phyloP scores from a whole-genome alignment of 2,888 invertebrate species.

The Gymnosoma rotundatum region DNA sequence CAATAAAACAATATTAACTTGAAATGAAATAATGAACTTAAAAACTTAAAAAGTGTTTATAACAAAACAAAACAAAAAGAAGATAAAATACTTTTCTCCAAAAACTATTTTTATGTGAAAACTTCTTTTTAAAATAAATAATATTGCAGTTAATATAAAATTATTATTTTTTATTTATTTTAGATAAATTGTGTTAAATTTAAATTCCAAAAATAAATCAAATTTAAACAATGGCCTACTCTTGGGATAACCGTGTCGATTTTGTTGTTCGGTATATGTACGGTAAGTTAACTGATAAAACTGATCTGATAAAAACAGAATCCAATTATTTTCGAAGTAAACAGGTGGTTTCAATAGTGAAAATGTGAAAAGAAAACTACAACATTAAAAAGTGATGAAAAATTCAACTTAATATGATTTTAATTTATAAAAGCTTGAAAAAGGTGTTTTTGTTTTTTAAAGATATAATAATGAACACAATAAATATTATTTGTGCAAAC shows the following conservation, averaged over 20 bases:
- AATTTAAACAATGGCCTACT: slow-evolving; percentile 86
- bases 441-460: too few species aligned
- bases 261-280: slow-evolving; percentile 92
- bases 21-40: slow-evolving; percentile 21
- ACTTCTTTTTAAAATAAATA: slow-evolving; percentile 20
- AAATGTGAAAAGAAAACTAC: not conserved
- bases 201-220: slow-evolving; percentile 65
- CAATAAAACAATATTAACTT: slow-evolving; percentile 19
- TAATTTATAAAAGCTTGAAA: too few species aligned
- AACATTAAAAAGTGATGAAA: too few species aligned
- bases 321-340: not conserved
- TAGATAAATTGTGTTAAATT: slow-evolving; percentile 74
- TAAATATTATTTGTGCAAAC: too few species aligned
- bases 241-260: slow-evolving; percentile 92
- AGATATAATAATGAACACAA: too few species aligned
- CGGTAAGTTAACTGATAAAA: slow-evolving; percentile 84
- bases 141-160: too few species aligned
- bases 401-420: too few species aligned
- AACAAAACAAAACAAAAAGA: not conserved
- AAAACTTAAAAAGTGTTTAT: slow-evolving; percentile 41
- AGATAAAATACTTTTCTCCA: slow-evolving; percentile 1
- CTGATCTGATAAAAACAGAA: not conserved
- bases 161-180: slow-evolving; percentile 56
- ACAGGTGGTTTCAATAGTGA: slow-evolving; percentile 10
- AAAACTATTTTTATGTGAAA: slow-evolving; percentile 17